Conservation (phyloP, 2,888 invertebrate species). For the Tetranychus truncatus region DNA sequence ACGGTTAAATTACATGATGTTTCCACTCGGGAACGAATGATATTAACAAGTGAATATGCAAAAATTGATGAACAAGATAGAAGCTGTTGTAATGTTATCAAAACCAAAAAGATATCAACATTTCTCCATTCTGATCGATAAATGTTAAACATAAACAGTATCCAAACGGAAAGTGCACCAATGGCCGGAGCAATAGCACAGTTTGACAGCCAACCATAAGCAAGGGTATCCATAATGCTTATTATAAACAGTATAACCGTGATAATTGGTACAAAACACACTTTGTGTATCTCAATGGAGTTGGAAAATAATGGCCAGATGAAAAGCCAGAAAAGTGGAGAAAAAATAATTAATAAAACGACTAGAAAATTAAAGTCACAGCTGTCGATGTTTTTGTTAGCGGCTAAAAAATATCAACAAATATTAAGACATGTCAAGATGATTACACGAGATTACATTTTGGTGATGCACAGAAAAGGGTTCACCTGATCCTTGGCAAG, state of each 20-base stretch:
- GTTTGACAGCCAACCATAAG: slow-evolving; percentile 30
- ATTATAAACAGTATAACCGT: neutral
- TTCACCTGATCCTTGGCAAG: too few species aligned
- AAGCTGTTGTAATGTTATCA: slow-evolving; percentile 33
- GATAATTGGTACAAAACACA: neutral
- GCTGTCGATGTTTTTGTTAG: too few species aligned
- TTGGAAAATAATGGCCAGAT: too few species aligned
- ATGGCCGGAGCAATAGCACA: slow-evolving; percentile 37
- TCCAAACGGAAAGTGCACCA: slow-evolving; percentile 33
- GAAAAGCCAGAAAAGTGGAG: too few species aligned
- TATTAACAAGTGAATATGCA: slow-evolving; percentile 25
- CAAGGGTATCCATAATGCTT: slow-evolving; percentile 24
- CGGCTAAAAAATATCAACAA: too few species aligned
- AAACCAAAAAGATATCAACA: slow-evolving; percentile 39
- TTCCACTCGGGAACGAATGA: slow-evolving; percentile 22
- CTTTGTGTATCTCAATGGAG: neutral
- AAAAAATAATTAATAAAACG: too few species aligned
- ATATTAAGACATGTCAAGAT: too few species aligned
- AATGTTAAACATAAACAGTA: slow-evolving; percentile 37
- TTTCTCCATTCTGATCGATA: slow-evolving; percentile 39
- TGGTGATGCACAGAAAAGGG: too few species aligned
- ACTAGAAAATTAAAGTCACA: too few species aligned
- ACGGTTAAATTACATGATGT: slow-evolving; percentile 35
- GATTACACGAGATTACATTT: too few species aligned
- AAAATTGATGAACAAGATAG: slow-evolving; percentile 25